Percentiles rank a stretch among this genome's conserved stretches.
These are phyloP conservation scores for Bellardia pandia DNA, from an alignment of 2,888 invertebrate species.

Conservation along the genomic window DNA sequence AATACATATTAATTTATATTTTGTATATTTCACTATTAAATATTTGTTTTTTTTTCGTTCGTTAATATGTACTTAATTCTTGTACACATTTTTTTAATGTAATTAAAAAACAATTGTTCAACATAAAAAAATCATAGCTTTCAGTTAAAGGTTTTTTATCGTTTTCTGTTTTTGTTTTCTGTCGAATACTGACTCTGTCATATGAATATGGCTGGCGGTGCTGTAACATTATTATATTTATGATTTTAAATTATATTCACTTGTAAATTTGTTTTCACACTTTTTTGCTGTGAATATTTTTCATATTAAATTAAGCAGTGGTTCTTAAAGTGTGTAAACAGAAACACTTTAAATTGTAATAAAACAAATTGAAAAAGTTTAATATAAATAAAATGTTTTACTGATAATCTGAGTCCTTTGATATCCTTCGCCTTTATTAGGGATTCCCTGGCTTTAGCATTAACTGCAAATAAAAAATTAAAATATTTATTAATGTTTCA, in stretches of 20 bases:
- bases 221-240: constrained; percentile 52
- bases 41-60: constrained; percentile 55
- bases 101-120: constrained; percentile 80
- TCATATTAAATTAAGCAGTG: constrained; percentile 27
- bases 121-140: constrained; percentile 76
- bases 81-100: constrained; percentile 77
- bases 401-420: too few species aligned
- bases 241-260: constrained; percentile 64
- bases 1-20: constrained; percentile 63
- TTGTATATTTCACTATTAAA: constrained; percentile 21
- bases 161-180: background rate
- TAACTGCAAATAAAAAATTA: constrained; percentile 31
- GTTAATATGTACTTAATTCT: constrained; percentile 20
- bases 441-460: constrained; percentile 19
- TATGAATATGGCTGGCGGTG: constrained; percentile 26
- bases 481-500: constrained; percentile 61
- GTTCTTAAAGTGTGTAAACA: background rate
- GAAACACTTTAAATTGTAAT: background rate
- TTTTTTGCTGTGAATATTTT: constrained; percentile 48
- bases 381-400: too few species aligned
- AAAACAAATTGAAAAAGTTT: background rate
- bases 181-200: constrained; percentile 33
- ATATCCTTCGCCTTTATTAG: background rate
- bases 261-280: constrained; percentile 64
- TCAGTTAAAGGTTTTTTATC: constrained; percentile 49